Percentiles rank a stretch among this genome's conserved stretches.
Evolutionary conservation across 64 coral and sea anemone species (phyloP).

Genomic region (Catalaphyllia jardinei): DNA sequence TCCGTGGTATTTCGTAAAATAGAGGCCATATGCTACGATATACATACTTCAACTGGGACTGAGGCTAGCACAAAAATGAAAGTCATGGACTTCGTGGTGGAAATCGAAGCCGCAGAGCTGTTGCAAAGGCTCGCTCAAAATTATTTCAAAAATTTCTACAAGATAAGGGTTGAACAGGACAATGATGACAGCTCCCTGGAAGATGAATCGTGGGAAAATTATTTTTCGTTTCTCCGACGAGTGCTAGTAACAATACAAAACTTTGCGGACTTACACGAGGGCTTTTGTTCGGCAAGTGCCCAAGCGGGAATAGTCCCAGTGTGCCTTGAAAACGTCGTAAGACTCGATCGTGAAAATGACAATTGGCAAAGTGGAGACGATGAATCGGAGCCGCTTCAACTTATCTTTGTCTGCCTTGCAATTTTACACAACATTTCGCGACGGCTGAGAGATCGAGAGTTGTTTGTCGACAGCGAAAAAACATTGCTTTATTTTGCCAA

Average conservation of each 20-base stretch:
- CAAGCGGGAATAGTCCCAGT: background rate
- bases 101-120: background rate
- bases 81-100: background rate
- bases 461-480: background rate
- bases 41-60: background rate
- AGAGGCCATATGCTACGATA: background rate
- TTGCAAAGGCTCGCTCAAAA: background rate
- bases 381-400: background rate
- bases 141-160: background rate
- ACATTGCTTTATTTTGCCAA: slow-evolving; percentile 32
- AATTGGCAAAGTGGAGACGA: slow-evolving; percentile 13
- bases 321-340: background rate
- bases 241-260: slow-evolving; percentile 15
- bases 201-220: background rate
- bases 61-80: background rate
- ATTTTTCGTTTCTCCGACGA: background rate
- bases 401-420: background rate
- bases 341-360: background rate
- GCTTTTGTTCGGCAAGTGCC: slow-evolving; percentile 5
- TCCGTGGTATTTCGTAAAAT: background rate
- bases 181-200: background rate
- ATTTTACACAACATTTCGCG: slow-evolving; percentile 40
- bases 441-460: background rate
- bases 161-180: background rate
- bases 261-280: slow-evolving; percentile 20